Conservation (phyloP, 2,113 vertebrate genomes). For the Cariama cristata region DNA sequence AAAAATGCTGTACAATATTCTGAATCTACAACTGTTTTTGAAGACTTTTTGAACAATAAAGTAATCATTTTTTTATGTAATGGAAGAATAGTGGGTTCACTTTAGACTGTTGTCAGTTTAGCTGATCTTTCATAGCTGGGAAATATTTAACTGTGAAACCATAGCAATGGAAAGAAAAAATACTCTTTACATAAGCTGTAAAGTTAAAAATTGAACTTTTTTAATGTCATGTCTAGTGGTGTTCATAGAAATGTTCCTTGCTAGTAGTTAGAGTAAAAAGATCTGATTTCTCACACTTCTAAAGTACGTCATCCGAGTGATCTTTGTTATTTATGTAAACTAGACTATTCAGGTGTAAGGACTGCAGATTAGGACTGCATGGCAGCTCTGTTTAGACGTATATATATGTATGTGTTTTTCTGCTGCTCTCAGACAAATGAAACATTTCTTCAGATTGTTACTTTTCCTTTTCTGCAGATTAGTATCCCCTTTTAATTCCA, state of each 20-base stretch:
- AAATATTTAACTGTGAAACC: not conserved
- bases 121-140: not conserved
- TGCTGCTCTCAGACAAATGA: not conserved
- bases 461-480: not conserved
- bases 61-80: not conserved
- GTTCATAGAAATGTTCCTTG: not conserved
- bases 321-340: not conserved
- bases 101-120: not conserved
- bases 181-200: not conserved
- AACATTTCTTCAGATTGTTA: not conserved
- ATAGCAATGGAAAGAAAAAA: not conserved
- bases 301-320: rapidly evolving
- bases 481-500: not conserved
- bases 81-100: not conserved
- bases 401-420: rapidly evolving
- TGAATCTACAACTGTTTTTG: not conserved
- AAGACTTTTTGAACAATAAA: not conserved
- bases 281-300: not conserved
- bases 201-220: not conserved
- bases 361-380: not conserved
- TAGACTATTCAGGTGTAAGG: not conserved
- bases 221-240: not conserved
- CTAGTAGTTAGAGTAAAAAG: not conserved
- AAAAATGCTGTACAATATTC: not conserved
- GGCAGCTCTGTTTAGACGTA: not conserved